Evolutionary conservation across 1,140 invertebrate species (phyloP), one percentile per base, ranked within the genome.

Genomic region (Heliconius hewitsoni): DNA sequence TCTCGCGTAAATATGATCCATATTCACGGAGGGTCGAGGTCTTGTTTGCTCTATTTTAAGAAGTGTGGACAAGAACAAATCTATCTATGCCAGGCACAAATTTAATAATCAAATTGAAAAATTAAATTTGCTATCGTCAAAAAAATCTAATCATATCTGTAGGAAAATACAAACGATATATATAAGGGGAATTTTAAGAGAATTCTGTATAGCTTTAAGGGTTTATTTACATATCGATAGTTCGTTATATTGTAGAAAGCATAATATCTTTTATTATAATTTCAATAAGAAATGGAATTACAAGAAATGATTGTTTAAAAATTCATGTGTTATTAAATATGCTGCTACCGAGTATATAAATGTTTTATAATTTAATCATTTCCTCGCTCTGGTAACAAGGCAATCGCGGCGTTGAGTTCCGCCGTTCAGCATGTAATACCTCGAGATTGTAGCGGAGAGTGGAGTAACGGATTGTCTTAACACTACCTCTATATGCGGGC

Each of bases 11-110:
- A 88, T 87, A 89, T 91, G 86, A 90, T 91, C 87, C 84, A 89
- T 85, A 86, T 87, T 86, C 85, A 84, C 83, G 80, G 82, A 87
- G 91, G 90, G 88, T 89, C 88, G 89, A 85, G 85, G 82, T 88
- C 85, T 89, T 85, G 84, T 84, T 89, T 89, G 86, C 86, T 85
- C 86, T 83, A 88, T 89, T 85, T 87, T 90, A 90, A 88, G 85
- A 90, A 86, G 89, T 86, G 89, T 81, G 86, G 87, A 91, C 88
- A 89, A 84, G 86, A 87, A 87, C 88, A 88, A 89, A 88, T 89
- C 82, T 86, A 81, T 85, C 82, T 82, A 73, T 80, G 82, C 73
- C 70, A 73, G 86, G 85, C 83, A 84, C 81, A 88, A 86, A 87
- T 87, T 86, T 83, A 82, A 89, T 86, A 82, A 71, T 72, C 30